Percentiles rank a stretch among this genome's conserved stretches.
Evolutionary conservation across 2,113 vertebrate genomes (phyloP).

Genomic region (Platysternon megacephalum): DNA sequence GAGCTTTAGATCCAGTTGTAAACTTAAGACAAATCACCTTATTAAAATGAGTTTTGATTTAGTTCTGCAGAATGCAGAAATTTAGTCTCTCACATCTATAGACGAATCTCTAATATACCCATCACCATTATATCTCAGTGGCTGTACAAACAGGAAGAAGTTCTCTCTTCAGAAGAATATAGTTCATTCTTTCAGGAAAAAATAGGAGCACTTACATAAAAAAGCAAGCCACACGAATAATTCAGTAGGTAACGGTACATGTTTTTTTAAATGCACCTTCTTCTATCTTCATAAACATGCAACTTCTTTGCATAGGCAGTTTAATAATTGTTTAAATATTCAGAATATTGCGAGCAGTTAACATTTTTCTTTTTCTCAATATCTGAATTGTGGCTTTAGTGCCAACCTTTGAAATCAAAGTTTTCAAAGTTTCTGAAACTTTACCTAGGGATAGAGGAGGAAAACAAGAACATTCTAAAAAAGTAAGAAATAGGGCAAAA

Average conservation of each 20-base stretch:
- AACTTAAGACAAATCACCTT: constrained; percentile 56
- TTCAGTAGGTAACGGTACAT: not conserved
- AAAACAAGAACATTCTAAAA: not conserved
- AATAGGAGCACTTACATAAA: not conserved
- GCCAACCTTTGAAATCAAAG: not conserved
- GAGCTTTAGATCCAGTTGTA: constrained; percentile 13
- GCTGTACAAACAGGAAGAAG: not conserved
- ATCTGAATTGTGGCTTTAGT: not conserved
- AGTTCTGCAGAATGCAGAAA: constrained; percentile 38
- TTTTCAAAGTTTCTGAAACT: constrained; percentile 36
- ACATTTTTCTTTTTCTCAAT: not conserved
- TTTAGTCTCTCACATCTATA: not conserved
- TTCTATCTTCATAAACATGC: not conserved
- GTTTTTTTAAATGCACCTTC: not conserved
- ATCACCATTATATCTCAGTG: not conserved
- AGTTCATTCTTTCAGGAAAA: not conserved
- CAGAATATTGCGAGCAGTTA: not conserved
- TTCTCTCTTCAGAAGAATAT: not conserved
- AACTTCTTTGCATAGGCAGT: not conserved
- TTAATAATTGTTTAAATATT: not conserved
- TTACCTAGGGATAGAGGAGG: constrained; percentile 17
- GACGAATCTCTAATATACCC: rapidly evolving
- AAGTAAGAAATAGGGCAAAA: constrained; percentile 29
- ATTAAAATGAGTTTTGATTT: constrained; percentile 48
- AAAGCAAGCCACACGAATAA: not conserved